phyloP scores from a whole-genome alignment of 2,888 invertebrate species.

The Lamellibrachia columna region DNA sequence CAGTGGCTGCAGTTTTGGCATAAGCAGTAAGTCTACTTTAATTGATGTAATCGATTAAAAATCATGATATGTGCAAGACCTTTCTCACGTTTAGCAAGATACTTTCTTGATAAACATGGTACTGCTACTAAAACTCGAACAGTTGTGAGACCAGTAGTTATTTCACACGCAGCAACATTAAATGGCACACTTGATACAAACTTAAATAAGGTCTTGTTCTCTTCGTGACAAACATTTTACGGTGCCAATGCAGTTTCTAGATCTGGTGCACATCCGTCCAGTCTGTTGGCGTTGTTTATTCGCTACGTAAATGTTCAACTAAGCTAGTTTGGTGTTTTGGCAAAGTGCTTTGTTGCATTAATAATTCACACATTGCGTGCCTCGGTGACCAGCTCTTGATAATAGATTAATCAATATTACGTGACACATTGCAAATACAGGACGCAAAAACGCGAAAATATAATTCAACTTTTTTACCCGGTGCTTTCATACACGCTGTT shows the following conservation, averaged over 20 bases:
- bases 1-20: no score
- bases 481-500: no score
- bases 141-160: background rate
- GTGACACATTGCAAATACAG: background rate
- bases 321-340: background rate
- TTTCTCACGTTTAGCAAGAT: background rate
- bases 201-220: background rate
- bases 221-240: background rate
- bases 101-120: background rate
- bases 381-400: background rate
- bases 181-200: background rate
- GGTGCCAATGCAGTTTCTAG: background rate
- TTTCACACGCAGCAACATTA: background rate
- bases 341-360: background rate
- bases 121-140: background rate
- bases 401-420: background rate
- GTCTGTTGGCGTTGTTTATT: background rate
- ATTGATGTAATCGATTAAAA: no score
- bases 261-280: background rate
- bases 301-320: background rate
- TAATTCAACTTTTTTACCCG: no score
- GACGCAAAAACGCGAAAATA: background rate
- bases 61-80: no score
- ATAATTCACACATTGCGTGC: background rate
- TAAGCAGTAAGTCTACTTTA: no score